phyloP scores from a whole-genome alignment of 2,888 invertebrate species.

The Synergus japonicus region DNA sequence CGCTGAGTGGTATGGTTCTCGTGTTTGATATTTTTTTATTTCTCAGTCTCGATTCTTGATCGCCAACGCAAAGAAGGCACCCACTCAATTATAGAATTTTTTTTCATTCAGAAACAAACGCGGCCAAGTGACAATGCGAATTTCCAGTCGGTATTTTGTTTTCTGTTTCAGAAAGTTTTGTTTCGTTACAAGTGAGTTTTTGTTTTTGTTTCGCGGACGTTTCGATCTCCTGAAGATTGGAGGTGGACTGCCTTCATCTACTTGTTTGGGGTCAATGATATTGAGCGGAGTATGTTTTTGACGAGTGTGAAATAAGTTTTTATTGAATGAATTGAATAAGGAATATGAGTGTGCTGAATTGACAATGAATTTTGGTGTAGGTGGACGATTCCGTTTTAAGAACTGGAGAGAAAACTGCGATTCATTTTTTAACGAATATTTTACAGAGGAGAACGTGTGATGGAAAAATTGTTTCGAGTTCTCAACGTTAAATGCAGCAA shows the following conservation, averaged over 20 bases:
- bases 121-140: constrained; percentile 12
- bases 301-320: background rate
- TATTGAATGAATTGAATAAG: background rate
- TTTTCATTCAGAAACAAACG: background rate
- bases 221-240: background rate
- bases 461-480: background rate
- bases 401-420: background rate
- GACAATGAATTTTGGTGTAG: background rate
- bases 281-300: background rate
- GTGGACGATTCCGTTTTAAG: background rate
- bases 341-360: background rate
- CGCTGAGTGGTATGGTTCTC: constrained; percentile 52
- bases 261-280: background rate
- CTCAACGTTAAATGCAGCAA: no score
- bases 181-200: background rate
- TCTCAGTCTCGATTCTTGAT: background rate
- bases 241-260: background rate
- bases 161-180: background rate
- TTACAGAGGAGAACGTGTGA: background rate
- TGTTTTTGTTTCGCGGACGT: background rate
- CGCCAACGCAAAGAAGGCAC: constrained; percentile 28
- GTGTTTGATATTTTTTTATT: constrained; percentile 1
- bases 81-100: background rate
- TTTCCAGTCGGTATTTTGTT: background rate
- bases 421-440: background rate